Conservation (phyloP, 1,140 invertebrate genomes). For the Phocides pigmalion region DNA sequence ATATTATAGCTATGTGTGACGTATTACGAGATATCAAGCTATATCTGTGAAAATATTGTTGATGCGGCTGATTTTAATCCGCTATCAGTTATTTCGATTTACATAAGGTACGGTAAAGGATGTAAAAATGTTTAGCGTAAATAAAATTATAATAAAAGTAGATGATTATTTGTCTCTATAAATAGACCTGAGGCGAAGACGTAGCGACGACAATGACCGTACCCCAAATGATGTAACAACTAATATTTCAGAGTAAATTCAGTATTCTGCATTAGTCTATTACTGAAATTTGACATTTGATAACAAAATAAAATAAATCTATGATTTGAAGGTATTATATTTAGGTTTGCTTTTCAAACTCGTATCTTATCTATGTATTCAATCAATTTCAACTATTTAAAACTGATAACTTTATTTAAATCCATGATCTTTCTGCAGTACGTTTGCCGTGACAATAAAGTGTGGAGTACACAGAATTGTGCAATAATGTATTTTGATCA, state of each 20-base stretch:
- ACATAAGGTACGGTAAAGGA: neutral
- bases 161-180: too few species aligned
- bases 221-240: too few species aligned
- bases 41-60: neutral
- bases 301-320: too few species aligned
- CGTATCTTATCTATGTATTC: conserved; percentile 8
- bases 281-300: too few species aligned
- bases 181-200: too few species aligned
- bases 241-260: too few species aligned
- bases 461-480: too few species aligned
- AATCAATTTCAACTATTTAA: conserved; percentile 19
- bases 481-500: too few species aligned
- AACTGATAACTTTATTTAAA: conserved; percentile 7
- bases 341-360: too few species aligned
- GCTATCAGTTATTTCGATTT: neutral
- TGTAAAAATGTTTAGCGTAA: neutral
- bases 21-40: neutral
- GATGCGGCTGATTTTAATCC: conserved; percentile 1
- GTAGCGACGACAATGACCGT: too few species aligned
- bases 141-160: neutral
- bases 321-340: too few species aligned
- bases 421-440: conserved; percentile 2
- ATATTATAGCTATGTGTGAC: neutral
- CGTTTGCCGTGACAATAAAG: neutral
- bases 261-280: too few species aligned